These are phyloP conservation scores for Mystacides longicornis DNA, from an alignment of 2,888 invertebrate species.

Conservation along the genomic window DNA sequence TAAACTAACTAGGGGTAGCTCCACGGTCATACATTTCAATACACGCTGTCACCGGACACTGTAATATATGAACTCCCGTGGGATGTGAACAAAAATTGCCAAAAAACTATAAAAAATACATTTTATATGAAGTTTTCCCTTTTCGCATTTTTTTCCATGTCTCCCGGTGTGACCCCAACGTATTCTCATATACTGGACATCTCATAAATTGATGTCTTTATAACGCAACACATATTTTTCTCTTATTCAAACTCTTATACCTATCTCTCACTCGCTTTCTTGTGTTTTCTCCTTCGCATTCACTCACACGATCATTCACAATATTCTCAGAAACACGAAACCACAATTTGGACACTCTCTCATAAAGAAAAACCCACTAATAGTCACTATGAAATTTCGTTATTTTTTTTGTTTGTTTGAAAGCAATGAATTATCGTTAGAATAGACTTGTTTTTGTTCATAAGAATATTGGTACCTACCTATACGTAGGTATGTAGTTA, in stretches of 20 bases:
- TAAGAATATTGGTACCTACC: no score
- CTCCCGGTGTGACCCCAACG: conserved; percentile 20
- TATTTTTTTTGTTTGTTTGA: no score
- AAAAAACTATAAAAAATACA: conserved; percentile 27
- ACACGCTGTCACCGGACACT: conserved; percentile 26
- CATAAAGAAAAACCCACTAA: no score
- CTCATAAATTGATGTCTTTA: conserved; percentile 4
- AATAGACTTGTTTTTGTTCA: no score
- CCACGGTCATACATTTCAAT: conserved; percentile 27
- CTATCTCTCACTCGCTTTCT: neutral
- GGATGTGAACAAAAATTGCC: conserved; percentile 25
- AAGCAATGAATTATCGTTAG: no score
- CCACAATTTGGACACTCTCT: neutral
- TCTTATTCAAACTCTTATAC: neutral
- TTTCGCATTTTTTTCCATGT: conserved; percentile 24
- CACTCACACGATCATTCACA: neutral
- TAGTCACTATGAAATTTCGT: no score
- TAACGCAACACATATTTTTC: conserved; percentile 1
- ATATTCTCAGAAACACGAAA: neutral
- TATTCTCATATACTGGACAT: conserved; percentile 16
- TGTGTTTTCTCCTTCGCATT: neutral
- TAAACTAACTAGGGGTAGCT: conserved; percentile 25
- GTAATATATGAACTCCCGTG: conserved; percentile 26
- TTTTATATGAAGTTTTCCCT: conserved; percentile 27
- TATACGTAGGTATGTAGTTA: no score